phyloP scores from a whole-genome alignment of 2,888 invertebrate species.

The Troglohyphantes excavatus region DNA sequence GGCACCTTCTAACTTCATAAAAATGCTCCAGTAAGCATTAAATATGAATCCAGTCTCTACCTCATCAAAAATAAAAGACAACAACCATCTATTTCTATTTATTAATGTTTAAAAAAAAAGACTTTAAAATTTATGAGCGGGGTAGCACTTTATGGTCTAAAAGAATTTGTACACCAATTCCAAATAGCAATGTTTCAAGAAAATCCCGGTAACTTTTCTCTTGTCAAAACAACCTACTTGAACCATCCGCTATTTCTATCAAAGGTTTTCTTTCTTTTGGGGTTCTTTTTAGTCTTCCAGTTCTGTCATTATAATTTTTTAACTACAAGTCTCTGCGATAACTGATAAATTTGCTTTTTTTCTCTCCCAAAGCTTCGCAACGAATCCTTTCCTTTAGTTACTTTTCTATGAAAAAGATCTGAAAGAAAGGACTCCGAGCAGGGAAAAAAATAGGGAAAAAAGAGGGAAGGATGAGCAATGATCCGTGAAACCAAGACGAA shows the following conservation, averaged over 20 bases:
- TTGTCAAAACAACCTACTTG: neutral
- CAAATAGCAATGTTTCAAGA: neutral
- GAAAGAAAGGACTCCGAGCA: neutral
- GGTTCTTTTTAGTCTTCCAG: neutral
- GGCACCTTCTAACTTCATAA: neutral
- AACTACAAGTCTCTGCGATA: neutral
- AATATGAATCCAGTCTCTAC: conserved; percentile 12
- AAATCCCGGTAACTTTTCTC: neutral
- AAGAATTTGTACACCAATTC: conserved; percentile 15
- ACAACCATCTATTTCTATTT: neutral
- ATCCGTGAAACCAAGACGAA: conserved; percentile 62
- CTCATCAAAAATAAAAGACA: conserved; percentile 21
- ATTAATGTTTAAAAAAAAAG: conserved; percentile 20
- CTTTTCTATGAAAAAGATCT: conserved; percentile 1
- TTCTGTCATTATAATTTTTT: conserved; percentile 9
- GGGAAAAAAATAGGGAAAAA: neutral
- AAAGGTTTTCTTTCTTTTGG: neutral
- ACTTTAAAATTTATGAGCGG: conserved; percentile 20
- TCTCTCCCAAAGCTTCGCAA: neutral
- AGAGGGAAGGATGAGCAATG: conserved; percentile 31
- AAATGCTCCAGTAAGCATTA: conserved; percentile 14
- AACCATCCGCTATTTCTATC: neutral
- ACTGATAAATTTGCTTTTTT: neutral
- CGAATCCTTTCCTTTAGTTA: conserved; percentile 4
- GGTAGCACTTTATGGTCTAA: conserved; percentile 10